Evolutionary conservation across 2,113 vertebrate genomes (phyloP).

Genomic region (Sinocyclocheilus anophthalmus): DNA sequence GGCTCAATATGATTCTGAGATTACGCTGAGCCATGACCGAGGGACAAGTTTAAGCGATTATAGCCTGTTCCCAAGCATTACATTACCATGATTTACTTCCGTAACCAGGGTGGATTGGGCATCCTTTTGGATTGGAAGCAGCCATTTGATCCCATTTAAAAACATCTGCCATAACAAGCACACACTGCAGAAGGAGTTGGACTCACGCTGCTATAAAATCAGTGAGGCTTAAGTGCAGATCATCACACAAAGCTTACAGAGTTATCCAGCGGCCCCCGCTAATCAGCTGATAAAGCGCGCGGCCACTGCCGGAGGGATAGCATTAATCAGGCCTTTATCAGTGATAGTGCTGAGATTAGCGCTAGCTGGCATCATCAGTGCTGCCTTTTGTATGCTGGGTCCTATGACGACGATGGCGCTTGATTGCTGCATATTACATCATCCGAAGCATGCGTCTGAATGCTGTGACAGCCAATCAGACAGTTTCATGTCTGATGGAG

Average conservation of each 20-base stretch:
- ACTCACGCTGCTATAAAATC: slow-evolving; percentile 1
- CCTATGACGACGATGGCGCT: slow-evolving; percentile 13
- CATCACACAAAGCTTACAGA: slow-evolving; percentile 30
- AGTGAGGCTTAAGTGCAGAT: slow-evolving; percentile 12
- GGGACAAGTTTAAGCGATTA: slow-evolving; percentile 50
- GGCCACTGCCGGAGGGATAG: slow-evolving; percentile 54
- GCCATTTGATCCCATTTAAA: slow-evolving; percentile 38
- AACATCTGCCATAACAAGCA: slow-evolving; percentile 31
- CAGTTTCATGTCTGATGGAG: slow-evolving; percentile 33
- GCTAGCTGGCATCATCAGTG: slow-evolving; percentile 56
- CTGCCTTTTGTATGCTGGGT: slow-evolving; percentile 37
- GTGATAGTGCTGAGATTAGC: slow-evolving; percentile 60
- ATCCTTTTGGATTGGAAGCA: slow-evolving; percentile 47
- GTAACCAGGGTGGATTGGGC: slow-evolving; percentile 44
- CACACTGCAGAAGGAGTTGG: neutral
- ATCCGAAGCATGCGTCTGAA: slow-evolving; percentile 56
- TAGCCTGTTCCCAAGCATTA: slow-evolving; percentile 17
- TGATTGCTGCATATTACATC: slow-evolving; percentile 67
- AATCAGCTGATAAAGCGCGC: slow-evolving; percentile 48
- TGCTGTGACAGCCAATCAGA: slow-evolving; percentile 52
- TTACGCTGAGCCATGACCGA: slow-evolving; percentile 49
- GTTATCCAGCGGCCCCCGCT: neutral
- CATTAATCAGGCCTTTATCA: slow-evolving; percentile 60
- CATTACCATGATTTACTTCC: slow-evolving; percentile 45
- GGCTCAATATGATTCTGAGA: slow-evolving; percentile 55